Base-by-base conservation (phyloP, 2,888 invertebrate genomes). In the Rutpela maculata region DNA sequence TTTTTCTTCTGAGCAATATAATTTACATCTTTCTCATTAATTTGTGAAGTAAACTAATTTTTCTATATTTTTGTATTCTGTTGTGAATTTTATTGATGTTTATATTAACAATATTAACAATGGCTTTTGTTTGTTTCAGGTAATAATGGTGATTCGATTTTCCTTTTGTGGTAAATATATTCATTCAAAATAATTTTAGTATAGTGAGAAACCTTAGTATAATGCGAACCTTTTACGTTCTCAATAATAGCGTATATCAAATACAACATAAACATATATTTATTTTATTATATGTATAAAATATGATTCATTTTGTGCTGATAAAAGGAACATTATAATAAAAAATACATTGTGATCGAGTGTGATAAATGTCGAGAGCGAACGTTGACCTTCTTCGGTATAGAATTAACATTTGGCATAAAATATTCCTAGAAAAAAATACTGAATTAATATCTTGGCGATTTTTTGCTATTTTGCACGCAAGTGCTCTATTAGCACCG, bases 61-160 rank as follows among this genome's bases (percentile, higher is more conserved):
- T 6, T 9, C 31, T 7, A 35, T 35, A 35, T 35, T 43, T 43
- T 43, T 43, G 12, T 43, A 38, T 43, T 12, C 2, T 43, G 12
- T 43, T 43, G n/a, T 3, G 2, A 2, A 43, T 43, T 43, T 11
- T 43, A 12, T 43, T 43, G 43, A 12, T 15, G 15, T 43, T 12
- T 50, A 15, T 50, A 50, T 50, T n/a, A 43, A 43, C 43, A 43
- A 43, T 50, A 50, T 50, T 50, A 50, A 50, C 15, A 50, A 15
- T 35, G 2, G 17, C 17, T 35, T 63, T 63, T 31, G 31, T 63
- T 63, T 31, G 31, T 63, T 63, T 35, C 31, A 63, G 62, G 62
- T 63, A 63, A 63, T 63, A 35, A 35, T 35, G 62, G 31, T 63
- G 35, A 15, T n/a, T 62, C 15, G 26, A 26, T 26, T 15, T 15